phyloP scores from a whole-genome alignment of 2,113 vertebrate species.

The Sylvia atricapilla region DNA sequence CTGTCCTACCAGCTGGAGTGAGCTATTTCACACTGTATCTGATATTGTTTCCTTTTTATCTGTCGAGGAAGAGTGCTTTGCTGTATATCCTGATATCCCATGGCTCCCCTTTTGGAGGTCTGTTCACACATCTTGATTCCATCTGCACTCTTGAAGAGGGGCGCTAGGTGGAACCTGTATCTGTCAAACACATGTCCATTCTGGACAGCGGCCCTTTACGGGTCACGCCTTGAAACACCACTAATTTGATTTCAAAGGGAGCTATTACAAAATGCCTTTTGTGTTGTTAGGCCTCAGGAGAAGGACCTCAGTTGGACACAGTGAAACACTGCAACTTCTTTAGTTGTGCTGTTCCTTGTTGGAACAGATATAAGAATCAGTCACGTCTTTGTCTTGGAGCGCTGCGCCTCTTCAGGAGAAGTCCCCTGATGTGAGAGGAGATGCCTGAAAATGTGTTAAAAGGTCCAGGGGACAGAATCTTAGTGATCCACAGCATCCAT shows the following conservation, averaged over 20 bases:
- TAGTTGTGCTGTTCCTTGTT: neutral
- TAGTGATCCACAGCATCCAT: conserved; percentile 58
- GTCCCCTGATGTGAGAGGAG: conserved; percentile 35
- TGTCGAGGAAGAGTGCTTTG: conserved; percentile 2
- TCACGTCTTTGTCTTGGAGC: conserved; percentile 35
- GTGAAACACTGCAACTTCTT: conserved; percentile 16
- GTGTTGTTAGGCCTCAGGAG: conserved; percentile 48
- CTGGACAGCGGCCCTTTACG: conserved; percentile 53
- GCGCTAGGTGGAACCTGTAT: conserved; percentile 33
- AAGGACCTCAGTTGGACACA: conserved; percentile 32
- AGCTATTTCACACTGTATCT: conserved; percentile 10
- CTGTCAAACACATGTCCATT: conserved; percentile 61
- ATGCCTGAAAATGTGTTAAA: conserved; percentile 10
- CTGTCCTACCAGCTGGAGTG: conserved; percentile 6
- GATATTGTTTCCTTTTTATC: conserved; percentile 43
- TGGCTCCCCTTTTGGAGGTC: conserved; percentile 23
- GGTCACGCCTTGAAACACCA: conserved; percentile 60
- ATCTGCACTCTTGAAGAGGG: conserved; percentile 52
- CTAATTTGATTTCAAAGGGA: conserved; percentile 66
- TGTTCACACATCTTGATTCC: conserved; percentile 68
- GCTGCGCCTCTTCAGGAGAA: neutral
- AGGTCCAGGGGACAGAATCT: conserved; percentile 44
- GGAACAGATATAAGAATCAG: conserved; percentile 41
- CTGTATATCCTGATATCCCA: conserved; percentile 4
- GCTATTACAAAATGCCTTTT: conserved; percentile 63